A percentile compares a stretch with the other conserved stretches of the same genome.
These are phyloP conservation scores for Tachuris rubrigastra DNA, from an alignment of 2,113 vertebrate species.

Conservation along the genomic window DNA sequence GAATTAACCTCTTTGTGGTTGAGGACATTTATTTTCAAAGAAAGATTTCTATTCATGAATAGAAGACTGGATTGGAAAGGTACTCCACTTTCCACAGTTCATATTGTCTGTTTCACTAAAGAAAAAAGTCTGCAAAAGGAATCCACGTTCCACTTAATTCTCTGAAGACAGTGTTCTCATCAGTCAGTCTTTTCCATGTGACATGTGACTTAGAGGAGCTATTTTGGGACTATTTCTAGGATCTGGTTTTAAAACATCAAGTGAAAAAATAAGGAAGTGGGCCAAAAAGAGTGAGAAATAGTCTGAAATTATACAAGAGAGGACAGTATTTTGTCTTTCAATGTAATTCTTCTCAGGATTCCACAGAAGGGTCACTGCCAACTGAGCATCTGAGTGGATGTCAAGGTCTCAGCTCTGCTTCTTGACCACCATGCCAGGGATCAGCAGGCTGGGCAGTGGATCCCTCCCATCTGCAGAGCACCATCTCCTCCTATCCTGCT, in stretches of 20 bases:
- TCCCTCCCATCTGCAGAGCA: background rate
- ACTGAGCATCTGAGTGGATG: fast-evolving
- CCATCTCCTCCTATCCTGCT: background rate
- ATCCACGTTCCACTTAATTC: background rate
- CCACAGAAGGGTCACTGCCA: background rate
- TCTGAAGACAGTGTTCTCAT: background rate
- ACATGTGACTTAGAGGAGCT: fast-evolving
- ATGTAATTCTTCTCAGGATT: background rate
- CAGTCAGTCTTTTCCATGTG: background rate
- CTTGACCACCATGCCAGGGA: fast-evolving
- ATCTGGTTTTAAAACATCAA: background rate
- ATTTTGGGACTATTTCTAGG: background rate
- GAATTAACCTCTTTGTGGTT: background rate
- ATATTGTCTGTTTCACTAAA: background rate
- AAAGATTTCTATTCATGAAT: background rate
- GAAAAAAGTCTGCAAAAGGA: background rate
- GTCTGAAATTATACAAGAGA: background rate
- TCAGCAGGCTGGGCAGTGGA: background rate
- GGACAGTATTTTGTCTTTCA: background rate
- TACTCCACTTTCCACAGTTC: background rate
- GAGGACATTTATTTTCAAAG: background rate
- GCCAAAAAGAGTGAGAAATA: background rate
- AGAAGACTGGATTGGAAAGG: background rate
- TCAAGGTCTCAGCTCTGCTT: background rate
- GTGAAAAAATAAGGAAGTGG: background rate